A percentile compares a stretch with the other conserved stretches of the same genome.
phyloP scores from a whole-genome alignment of 1,140 invertebrate genomes.

The Globodera ellingtonae region DNA sequence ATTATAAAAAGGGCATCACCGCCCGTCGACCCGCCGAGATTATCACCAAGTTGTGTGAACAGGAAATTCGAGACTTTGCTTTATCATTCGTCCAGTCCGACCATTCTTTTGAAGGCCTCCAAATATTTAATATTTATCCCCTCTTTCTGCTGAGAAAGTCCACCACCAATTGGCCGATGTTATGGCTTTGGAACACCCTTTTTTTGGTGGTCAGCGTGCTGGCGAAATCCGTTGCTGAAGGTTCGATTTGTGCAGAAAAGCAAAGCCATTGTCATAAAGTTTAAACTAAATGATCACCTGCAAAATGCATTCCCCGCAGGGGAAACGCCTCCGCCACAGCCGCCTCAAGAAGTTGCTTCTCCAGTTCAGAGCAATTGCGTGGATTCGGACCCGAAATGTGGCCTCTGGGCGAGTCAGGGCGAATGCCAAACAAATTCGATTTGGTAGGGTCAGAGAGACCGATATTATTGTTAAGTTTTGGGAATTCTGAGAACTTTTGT shows the following conservation, averaged over 20 bases:
- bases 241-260: not conserved
- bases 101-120: not conserved
- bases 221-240: not conserved
- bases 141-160: not conserved
- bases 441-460: constrained; percentile 42
- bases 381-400: constrained; percentile 61
- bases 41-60: not conserved
- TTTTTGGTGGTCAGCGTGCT: not conserved
- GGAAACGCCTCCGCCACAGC: not conserved
- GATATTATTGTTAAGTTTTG: not conserved
- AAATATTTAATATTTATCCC: not conserved
- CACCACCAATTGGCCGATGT: not conserved
- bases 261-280: not conserved
- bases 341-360: constrained; percentile 6
- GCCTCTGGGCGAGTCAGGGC: constrained; percentile 63
- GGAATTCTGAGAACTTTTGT: constrained; percentile 11
- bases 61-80: not conserved
- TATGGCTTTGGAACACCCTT: not conserved
- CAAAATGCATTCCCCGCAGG: not conserved
- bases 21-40: not conserved
- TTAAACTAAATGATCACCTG: too few species aligned
- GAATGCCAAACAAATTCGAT: constrained; percentile 64
- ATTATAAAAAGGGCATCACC: not conserved
- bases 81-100: not conserved
- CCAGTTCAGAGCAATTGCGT: constrained; percentile 46